phyloP scores from a whole-genome alignment of 2,113 vertebrate genomes.

The Chunga burmeisteri region DNA sequence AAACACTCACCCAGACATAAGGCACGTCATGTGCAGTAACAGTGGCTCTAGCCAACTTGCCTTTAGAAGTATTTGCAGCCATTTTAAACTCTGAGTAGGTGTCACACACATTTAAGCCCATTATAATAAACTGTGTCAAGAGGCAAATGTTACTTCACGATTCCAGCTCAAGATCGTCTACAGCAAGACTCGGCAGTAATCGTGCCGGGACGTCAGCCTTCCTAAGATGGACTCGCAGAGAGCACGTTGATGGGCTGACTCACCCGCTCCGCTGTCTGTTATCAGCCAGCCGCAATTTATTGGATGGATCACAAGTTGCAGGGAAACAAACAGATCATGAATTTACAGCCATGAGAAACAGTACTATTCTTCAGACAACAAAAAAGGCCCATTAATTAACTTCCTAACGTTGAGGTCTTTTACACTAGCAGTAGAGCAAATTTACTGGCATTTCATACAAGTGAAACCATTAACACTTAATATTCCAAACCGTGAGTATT shows the following conservation, averaged over 20 bases:
- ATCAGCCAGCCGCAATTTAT: not conserved
- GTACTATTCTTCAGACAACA: not conserved
- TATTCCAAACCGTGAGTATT: not conserved
- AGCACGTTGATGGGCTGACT: not conserved
- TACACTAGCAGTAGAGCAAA: not conserved
- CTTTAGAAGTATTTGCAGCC: not conserved
- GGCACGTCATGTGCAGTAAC: not conserved
- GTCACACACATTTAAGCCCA: not conserved
- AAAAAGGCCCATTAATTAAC: not conserved
- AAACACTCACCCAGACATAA: not conserved
- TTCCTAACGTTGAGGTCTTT: not conserved
- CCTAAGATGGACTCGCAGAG: rapidly evolving
- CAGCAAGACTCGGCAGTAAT: not conserved
- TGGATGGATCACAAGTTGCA: not conserved
- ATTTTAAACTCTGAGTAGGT: not conserved
- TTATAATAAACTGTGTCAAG: not conserved
- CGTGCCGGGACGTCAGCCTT: not conserved
- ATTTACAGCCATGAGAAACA: not conserved
- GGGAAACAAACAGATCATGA: not conserved
- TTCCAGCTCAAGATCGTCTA: not conserved
- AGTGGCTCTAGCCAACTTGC: not conserved
- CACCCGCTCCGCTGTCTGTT: not conserved
- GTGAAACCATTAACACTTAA: not conserved
- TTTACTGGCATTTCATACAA: not conserved
- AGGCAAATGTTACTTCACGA: not conserved